Percentiles rank a stretch among this genome's conserved stretches.
Evolutionary conservation across 2,888 invertebrate genomes (phyloP).

Genomic region (Eustalomyia histrio): DNA sequence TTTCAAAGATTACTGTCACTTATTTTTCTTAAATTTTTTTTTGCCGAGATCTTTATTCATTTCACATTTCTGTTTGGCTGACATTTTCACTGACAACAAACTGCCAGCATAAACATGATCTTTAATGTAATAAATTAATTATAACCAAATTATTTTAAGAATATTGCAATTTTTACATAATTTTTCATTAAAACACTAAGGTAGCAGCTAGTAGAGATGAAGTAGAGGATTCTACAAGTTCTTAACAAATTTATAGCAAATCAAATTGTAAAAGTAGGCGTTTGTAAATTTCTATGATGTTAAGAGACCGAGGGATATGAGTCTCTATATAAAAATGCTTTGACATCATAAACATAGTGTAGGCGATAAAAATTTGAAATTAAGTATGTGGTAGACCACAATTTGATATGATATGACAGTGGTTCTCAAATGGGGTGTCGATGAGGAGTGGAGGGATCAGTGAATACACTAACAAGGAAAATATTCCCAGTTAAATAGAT

Average conservation of each 20-base stretch:
- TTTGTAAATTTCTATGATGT: constrained; percentile 39
- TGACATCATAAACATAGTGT: constrained; percentile 46
- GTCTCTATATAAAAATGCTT: constrained; percentile 31
- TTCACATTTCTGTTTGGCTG: constrained; percentile 41
- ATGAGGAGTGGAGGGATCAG: no score
- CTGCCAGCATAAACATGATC: constrained; percentile 54
- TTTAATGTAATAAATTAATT: constrained; percentile 63
- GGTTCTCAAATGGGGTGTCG: constrained; percentile 13
- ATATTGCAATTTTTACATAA: background rate
- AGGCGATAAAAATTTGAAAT: constrained; percentile 59
- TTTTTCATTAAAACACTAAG: constrained; percentile 2
- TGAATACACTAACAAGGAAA: no score
- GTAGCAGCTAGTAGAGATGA: background rate
- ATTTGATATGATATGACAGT: constrained; percentile 45
- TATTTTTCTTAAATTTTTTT: background rate
- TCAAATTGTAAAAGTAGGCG: constrained; percentile 59
- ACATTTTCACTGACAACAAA: constrained; percentile 56
- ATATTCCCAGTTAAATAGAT: no score
- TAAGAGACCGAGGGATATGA: constrained; percentile 3
- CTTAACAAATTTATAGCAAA: constrained; percentile 55
- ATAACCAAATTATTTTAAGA: constrained; percentile 56
- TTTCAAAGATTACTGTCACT: constrained; percentile 18
- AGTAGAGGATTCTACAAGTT: constrained; percentile 17
- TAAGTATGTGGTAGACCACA: constrained; percentile 55
- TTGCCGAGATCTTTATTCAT: constrained; percentile 11